Evolutionary conservation across 1,140 invertebrate genomes (phyloP).

Genomic region (Diabrotica undecimpunctata): DNA sequence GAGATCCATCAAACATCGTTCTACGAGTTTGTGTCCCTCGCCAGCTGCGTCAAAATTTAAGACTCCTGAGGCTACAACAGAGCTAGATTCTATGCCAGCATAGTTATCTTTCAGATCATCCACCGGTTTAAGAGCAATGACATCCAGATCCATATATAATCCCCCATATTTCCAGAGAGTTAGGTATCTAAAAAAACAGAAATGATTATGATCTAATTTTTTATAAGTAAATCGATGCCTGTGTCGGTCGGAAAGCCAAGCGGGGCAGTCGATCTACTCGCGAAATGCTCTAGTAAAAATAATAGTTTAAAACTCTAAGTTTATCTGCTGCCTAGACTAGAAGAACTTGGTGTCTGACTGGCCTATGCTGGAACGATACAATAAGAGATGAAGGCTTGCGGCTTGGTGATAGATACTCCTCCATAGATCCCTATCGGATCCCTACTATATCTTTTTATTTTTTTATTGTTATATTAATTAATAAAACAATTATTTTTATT

Average conservation of each 20-base stretch:
- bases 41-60: constrained; percentile 54
- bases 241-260: too few species aligned
- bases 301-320: too few species aligned
- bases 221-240: not conserved
- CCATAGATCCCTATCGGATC: too few species aligned
- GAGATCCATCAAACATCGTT: constrained; percentile 58
- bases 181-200: constrained; percentile 52
- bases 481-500: too few species aligned
- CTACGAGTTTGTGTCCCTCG: constrained; percentile 57
- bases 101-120: constrained; percentile 58
- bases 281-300: too few species aligned
- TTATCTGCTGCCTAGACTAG: not conserved
- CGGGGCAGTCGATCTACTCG: too few species aligned
- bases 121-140: constrained; percentile 63
- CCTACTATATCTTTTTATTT: too few species aligned
- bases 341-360: too few species aligned
- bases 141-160: constrained; percentile 73
- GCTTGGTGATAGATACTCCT: too few species aligned
- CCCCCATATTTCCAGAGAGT: constrained; percentile 75
- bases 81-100: constrained; percentile 60
- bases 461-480: too few species aligned
- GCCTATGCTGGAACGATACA: too few species aligned
- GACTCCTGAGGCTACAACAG: constrained; percentile 61
- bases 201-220: not conserved
- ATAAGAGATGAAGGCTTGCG: too few species aligned